Evolutionary conservation across 2,113 vertebrate genomes (phyloP), one percentile per base, ranked within the genome.

Genomic region (Leucosticte australis): DNA sequence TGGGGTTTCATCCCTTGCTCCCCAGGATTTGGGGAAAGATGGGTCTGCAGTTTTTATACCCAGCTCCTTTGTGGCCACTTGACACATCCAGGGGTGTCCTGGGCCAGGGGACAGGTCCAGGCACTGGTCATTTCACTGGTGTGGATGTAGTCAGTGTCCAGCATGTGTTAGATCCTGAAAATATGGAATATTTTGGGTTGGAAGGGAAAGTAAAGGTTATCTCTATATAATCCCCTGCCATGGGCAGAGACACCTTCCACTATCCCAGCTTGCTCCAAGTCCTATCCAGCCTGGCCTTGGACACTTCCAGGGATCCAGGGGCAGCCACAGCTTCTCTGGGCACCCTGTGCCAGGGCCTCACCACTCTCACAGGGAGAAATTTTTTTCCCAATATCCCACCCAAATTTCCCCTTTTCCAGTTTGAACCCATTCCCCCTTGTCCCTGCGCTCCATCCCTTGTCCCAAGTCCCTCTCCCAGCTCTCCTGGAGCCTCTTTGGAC

Each of bases 211-310:
- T n/a, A 46, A 52, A 8, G 1, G 30, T 74, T 12, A 17, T 28
- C 10, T 37, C 57, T 52, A 18, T 30, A 42, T 35, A 55, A 79
- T 3, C 26, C 9, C 39, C 20, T 30, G 19, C 31, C 31, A 55
- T 19, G 26, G 15, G 9, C 15, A 73, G 27, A 22, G 30, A 31
- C n/a, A 53, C 0, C 7, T 83, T 3, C 70, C 30, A 35, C 39
- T 9, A 1, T 0, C 24, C 46, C 53, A 68, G 6, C 5, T 0
- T 53, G 9, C 2, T 60, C 87, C 39, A 68, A 46, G 1, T 16
- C 7, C 24, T 0, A 0, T 46, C 39, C 60, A 89, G 0, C 24
- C 53, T 35, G 28, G 3, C n/a, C 53, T 62, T 53, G 53, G 24
- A 15, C 62, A 47, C 12, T 62, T 5, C 21, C 63, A 83, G 30